These are phyloP conservation scores for Cantharis rustica DNA, from an alignment of 2,888 invertebrate genomes.

Conservation along the genomic window DNA sequence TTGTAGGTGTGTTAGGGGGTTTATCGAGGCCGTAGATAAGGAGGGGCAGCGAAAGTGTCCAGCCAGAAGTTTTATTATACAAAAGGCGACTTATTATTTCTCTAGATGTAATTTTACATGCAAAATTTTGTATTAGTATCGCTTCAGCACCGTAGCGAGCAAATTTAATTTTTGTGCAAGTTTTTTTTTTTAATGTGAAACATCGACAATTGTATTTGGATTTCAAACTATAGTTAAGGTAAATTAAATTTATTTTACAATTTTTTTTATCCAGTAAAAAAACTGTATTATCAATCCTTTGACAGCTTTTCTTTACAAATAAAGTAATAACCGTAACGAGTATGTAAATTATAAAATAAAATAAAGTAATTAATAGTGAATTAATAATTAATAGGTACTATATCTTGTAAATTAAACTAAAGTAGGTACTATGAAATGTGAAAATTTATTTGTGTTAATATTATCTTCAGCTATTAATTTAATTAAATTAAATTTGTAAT, in stretches of 20 bases:
- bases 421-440: neutral
- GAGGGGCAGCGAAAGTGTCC: conserved; percentile 38
- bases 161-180: neutral
- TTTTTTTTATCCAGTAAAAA: too few species aligned
- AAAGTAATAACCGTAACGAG: neutral
- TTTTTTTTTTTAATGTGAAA: neutral
- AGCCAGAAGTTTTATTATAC: conserved; percentile 22
- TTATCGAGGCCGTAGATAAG: conserved; percentile 33
- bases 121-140: neutral
- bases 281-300: too few species aligned
- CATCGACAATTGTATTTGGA: neutral
- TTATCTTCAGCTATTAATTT: neutral
- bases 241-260: neutral
- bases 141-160: neutral
- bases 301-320: too few species aligned
- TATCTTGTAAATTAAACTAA: neutral
- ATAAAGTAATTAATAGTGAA: neutral
- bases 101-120: neutral
- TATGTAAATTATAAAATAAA: neutral
- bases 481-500: neutral
- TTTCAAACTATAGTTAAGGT: neutral
- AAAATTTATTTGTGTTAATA: neutral
- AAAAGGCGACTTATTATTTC: neutral
- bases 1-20: conserved; percentile 27
- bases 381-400: neutral